These are phyloP conservation scores for Tribolium madens DNA, from an alignment of 1,140 invertebrate species.

Conservation along the genomic window DNA sequence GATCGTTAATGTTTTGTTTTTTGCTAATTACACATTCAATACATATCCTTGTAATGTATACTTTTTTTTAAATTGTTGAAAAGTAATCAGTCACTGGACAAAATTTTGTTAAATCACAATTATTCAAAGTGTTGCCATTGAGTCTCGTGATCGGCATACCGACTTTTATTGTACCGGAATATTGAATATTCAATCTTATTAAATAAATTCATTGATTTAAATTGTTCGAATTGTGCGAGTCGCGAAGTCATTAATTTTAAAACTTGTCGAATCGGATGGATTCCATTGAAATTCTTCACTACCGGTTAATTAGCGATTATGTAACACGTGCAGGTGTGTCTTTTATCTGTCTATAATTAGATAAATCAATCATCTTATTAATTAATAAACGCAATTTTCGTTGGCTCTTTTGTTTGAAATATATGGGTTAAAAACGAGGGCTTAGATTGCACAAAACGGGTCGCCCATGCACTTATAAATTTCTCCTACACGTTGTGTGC, in stretches of 20 bases:
- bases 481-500: slow-evolving; percentile 3
- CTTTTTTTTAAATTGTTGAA: background rate
- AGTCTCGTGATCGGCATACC: background rate
- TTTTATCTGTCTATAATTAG: background rate
- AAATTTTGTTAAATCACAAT: background rate
- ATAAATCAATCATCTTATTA: background rate
- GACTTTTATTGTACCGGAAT: slow-evolving; percentile 3
- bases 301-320: slow-evolving; percentile 10
- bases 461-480: slow-evolving; percentile 19
- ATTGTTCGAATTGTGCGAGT: background rate
- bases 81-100: slow-evolving; percentile 1
- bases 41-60: slow-evolving; percentile 16
- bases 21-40: slow-evolving; percentile 32
- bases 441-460: slow-evolving; percentile 7
- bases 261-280: slow-evolving; percentile 10
- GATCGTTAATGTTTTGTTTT: slow-evolving; percentile 36
- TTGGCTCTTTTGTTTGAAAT: background rate
- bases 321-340: background rate
- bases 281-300: slow-evolving; percentile 34
- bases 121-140: background rate
- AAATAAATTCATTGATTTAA: slow-evolving; percentile 13
- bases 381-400: slow-evolving; percentile 8
- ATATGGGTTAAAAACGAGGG: background rate
- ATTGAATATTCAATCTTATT: background rate
- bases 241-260: background rate